Base-by-base conservation (phyloP, 2,113 vertebrate genomes). In the Cavia aperea region DNA sequence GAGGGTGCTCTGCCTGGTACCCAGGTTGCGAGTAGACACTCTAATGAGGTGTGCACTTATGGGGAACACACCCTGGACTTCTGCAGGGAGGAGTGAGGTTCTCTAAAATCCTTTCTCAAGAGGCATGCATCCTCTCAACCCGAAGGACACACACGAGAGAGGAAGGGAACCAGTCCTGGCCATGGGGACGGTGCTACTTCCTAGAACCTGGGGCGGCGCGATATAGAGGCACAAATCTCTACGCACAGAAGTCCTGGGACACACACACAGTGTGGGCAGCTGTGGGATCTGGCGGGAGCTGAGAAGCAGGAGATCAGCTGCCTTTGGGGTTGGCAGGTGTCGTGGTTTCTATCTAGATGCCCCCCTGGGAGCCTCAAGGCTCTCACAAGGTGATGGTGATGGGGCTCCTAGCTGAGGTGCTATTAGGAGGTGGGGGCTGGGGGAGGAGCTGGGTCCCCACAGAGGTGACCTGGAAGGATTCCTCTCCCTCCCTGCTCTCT, bases 131-230 rank as follows among this genome's bases (percentile, higher is more conserved):
- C 29, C 8, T 0, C 2, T 51, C 68, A 43, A 73, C 36, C 16
- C 4, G 49, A 21, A 49, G 23, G 23, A 54, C 2, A 26, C 11
- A 24, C 6, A 49, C 10, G 31, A 56, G 29, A 6, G 21, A 83
- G 11, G 39, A 9, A 24, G 39, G 58, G 49, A n/a, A 21, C 4
- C 19, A 7, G 39, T 54, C 18, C 54, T 70, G 43, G 16, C 15
- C n/a, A 60, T 5, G 4, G 23, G 12, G 7, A 33, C 5, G 0
- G 2, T 1, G 54, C 9, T 18, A 0, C 16, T 6, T 36, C 33
- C 23, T 39, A 39, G 39, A 39, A 39, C 39, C 56, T 15, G 7
- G 23, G n/a, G 4, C 3, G 2, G 5, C 1, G 5, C 21, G 23
- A 8, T 2, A 3, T 14, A 31, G 14, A 21, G 33, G 31, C 16